Evolutionary conservation across 1,140 invertebrate genomes (phyloP).

Genomic region (Zelostemma sp.): DNA sequence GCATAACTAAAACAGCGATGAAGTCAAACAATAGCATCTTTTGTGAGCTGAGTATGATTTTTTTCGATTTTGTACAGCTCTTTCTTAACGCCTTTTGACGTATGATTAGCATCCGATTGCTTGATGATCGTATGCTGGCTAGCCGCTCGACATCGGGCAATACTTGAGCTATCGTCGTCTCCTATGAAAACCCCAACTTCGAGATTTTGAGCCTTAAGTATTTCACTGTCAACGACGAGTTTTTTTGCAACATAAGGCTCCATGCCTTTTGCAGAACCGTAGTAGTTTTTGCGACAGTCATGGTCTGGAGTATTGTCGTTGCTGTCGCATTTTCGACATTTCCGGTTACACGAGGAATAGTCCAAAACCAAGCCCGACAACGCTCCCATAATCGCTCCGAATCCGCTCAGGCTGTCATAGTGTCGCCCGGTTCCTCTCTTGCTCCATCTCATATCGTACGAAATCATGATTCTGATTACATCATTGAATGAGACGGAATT

Average conservation of each 20-base stretch:
- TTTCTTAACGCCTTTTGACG: too few species aligned
- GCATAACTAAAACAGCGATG: slow-evolving; percentile 21
- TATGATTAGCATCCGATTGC: slow-evolving; percentile 25
- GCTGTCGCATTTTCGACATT: background rate
- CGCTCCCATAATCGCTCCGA: background rate
- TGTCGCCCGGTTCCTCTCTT: background rate
- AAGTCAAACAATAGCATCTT: slow-evolving; percentile 27
- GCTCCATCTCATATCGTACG: background rate
- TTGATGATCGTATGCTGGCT: slow-evolving; percentile 13
- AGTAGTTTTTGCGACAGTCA: slow-evolving; percentile 5
- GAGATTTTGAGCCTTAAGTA: slow-evolving; percentile 15
- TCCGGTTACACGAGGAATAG: background rate
- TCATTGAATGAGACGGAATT: too few species aligned
- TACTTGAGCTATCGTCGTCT: slow-evolving; percentile 26
- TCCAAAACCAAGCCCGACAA: background rate
- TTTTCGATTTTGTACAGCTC: slow-evolving; percentile 19
- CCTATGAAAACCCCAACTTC: slow-evolving; percentile 15
- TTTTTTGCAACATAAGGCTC: slow-evolving; percentile 16
- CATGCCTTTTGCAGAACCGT: slow-evolving; percentile 25
- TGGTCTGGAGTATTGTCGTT: too few species aligned
- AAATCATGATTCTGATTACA: background rate
- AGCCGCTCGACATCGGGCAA: slow-evolving; percentile 10
- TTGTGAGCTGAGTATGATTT: slow-evolving; percentile 17
- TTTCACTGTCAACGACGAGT: slow-evolving; percentile 8
- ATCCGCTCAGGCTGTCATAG: background rate